phyloP scores from a whole-genome alignment of 2,888 invertebrate genomes.

The Suillia variegata region DNA sequence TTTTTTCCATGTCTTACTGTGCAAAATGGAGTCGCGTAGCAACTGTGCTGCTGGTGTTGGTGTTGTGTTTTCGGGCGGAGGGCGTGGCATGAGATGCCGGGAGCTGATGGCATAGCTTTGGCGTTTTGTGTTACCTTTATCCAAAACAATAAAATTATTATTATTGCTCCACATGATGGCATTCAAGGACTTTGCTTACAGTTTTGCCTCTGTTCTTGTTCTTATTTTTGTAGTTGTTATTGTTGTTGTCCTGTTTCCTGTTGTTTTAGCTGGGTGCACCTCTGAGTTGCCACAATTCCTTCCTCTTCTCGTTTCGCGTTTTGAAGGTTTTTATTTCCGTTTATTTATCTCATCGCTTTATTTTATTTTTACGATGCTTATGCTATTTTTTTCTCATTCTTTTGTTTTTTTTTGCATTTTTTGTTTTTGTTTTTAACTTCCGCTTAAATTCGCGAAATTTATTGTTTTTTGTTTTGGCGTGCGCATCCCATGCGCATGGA shows the following conservation, averaged over 20 bases:
- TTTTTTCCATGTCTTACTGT: neutral
- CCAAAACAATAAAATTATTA: constrained; percentile 57
- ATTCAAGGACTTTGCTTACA: constrained; percentile 49
- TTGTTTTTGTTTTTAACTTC: constrained; percentile 11
- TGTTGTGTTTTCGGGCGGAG: neutral
- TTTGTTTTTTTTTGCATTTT: constrained; percentile 14
- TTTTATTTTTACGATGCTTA: neutral
- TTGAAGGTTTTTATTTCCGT: constrained; percentile 2
- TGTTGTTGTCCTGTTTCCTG: neutral
- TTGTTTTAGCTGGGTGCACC: neutral
- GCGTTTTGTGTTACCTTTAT: constrained; percentile 52
- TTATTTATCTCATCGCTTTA: neutral
- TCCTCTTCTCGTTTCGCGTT: neutral
- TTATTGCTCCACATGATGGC: constrained; percentile 56
- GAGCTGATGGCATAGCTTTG: constrained; percentile 29
- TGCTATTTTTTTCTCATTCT: constrained; percentile 3
- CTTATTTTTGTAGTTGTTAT: neutral
- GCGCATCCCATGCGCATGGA: constrained; percentile 1
- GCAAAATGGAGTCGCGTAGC: neutral
- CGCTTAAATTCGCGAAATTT: neutral
- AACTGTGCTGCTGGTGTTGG: neutral
- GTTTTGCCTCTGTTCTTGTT: neutral
- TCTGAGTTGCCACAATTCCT: neutral
- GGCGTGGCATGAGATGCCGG: neutral
- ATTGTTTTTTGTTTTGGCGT: constrained; percentile 7